Conservation (phyloP, 2,113 vertebrate species). For the Halichoeres trimaculatus region DNA sequence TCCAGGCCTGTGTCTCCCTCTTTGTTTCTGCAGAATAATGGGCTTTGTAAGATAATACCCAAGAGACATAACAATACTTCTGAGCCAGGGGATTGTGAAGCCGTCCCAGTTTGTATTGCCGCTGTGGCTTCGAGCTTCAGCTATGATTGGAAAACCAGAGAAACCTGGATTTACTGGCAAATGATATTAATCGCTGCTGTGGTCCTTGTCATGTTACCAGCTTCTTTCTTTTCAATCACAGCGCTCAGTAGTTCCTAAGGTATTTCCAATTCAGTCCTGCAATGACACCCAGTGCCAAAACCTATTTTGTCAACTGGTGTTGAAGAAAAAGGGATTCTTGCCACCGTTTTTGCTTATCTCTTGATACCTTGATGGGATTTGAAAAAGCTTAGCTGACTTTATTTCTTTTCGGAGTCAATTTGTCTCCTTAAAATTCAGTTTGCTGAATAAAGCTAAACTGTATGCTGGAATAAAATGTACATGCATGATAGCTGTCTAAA, state of each 20-base stretch:
- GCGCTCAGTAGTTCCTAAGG: slow-evolving; percentile 45
- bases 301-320: too few species aligned
- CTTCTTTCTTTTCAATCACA: slow-evolving; percentile 49
- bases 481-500: too few species aligned
- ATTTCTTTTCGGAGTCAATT: too few species aligned
- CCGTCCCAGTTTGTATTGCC: slow-evolving; percentile 71
- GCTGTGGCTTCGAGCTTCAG: slow-evolving; percentile 59
- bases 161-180: slow-evolving; percentile 72
- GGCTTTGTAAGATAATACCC: slow-evolving; percentile 85
- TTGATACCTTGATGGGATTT: not conserved
- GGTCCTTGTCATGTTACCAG: slow-evolving; percentile 52
- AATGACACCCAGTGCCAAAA: slow-evolving; percentile 33
- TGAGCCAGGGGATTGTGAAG: slow-evolving; percentile 76
- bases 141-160: slow-evolving; percentile 68
- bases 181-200: slow-evolving; percentile 71
- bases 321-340: slow-evolving; percentile 12
- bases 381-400: too few species aligned
- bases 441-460: not conserved
- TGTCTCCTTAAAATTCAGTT: too few species aligned
- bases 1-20: slow-evolving; percentile 61
- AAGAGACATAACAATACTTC: slow-evolving; percentile 78
- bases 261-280: slow-evolving; percentile 39
- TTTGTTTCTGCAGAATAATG: slow-evolving; percentile 80
- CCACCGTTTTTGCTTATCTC: slow-evolving; percentile 11
- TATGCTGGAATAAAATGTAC: not conserved